These are phyloP conservation scores for Nixonia krombeini DNA, from an alignment of 1,140 invertebrate species.

Conservation along the genomic window DNA sequence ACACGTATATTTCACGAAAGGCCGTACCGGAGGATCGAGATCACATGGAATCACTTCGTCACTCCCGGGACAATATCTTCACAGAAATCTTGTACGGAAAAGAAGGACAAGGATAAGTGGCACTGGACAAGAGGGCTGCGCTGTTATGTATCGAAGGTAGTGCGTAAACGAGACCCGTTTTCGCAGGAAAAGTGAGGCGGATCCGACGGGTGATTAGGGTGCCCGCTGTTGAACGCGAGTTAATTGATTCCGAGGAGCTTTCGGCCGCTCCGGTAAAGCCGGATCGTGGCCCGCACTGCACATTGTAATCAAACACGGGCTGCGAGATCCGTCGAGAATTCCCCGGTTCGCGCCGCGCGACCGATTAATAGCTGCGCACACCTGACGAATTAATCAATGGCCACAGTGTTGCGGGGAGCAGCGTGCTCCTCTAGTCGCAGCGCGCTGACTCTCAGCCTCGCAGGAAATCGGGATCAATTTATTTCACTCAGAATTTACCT, in stretches of 20 bases:
- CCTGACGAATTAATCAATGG: slow-evolving; percentile 16
- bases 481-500: slow-evolving; percentile 51
- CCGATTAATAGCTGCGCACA: slow-evolving; percentile 1
- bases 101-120: too few species aligned
- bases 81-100: too few species aligned
- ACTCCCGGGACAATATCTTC: too few species aligned
- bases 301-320: neutral
- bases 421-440: neutral
- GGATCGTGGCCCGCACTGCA: slow-evolving; percentile 17
- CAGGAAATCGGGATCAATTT: slow-evolving; percentile 15
- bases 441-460: neutral
- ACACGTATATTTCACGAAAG: too few species aligned
- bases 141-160: too few species aligned
- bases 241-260: slow-evolving; percentile 52
- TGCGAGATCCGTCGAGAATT: slow-evolving; percentile 1
- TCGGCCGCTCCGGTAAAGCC: slow-evolving; percentile 24
- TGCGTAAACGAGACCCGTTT: slow-evolving; percentile 31
- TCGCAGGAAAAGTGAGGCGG: neutral
- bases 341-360: slow-evolving; percentile 8
- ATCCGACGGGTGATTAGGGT: slow-evolving; percentile 41
- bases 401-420: neutral
- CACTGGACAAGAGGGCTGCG: too few species aligned
- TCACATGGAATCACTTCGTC: too few species aligned
- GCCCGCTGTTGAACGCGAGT: slow-evolving; percentile 52
- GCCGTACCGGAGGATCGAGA: too few species aligned